Evolutionary conservation across 2,113 vertebrate genomes (phyloP), one percentile per base, ranked within the genome.

Genomic region (Pituophis catenifer): DNA sequence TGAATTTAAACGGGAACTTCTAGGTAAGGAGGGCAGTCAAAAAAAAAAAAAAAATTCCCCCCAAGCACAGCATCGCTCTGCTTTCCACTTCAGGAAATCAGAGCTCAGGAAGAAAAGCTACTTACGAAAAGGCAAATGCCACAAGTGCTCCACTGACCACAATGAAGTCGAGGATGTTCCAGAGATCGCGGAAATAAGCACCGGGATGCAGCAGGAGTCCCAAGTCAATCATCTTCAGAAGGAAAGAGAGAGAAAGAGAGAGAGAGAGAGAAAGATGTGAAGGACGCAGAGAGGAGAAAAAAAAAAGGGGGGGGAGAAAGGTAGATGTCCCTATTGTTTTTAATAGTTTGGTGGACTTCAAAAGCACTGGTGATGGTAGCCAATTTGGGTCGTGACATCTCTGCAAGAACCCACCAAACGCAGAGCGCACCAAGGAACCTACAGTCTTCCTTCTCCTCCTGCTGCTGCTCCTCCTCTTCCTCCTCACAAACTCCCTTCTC

Each of bases 71-170:
- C 0, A 2, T 0, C 8, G 17, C n/a, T 9, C 33, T 53, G 88
- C 53, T 75, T 59, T 17, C 59, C 2, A 9, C 0, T 8, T 52
- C 13, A 29, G 70, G 62, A n/a, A 94, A 93, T 0, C 4, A 1
- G 50, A 91, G 59, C 5, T 38, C 89, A 19, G 38, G 54, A 91
- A 23, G 59, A 91, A 26, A 48, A 86, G 24, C 91, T 97, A 99
- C 99, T 99, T 98, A 99, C 99, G 99, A 98, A 98, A 99, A 99
- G 90, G 99, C 99, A 96, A 99, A 99, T 0, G 99, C 99, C 98
- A 99, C 99, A 97, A 99, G 97, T 92, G 99, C 99, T 93, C 99
- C 99, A 97, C 99, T 99, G 98, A 99, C 99, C 97, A 99, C 99
- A 96, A 99, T 99, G 97, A 99, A 99, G 97, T 99, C 99, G 97